phyloP scores from a whole-genome alignment of 2,888 invertebrate species.

The Dryococelus australis region DNA sequence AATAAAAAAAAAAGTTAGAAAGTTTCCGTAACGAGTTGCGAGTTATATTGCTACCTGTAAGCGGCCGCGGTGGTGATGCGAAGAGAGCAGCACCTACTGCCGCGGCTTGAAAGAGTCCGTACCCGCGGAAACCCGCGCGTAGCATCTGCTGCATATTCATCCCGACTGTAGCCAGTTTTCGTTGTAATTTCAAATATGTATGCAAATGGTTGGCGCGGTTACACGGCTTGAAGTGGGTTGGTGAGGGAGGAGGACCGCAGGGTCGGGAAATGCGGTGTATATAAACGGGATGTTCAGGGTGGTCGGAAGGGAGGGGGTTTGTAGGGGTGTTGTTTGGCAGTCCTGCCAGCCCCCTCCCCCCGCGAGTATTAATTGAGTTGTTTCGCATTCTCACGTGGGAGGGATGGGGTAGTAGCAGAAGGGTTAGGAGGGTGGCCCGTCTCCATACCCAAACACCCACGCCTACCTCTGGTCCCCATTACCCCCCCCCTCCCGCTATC shows the following conservation, averaged over 20 bases:
- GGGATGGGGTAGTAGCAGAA: background rate
- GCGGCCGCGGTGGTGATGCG: too few relatives aligned
- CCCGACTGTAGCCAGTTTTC: background rate
- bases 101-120: too few relatives aligned
- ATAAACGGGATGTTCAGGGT: background rate
- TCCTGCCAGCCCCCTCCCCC: background rate
- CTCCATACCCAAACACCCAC: background rate
- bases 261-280: background rate
- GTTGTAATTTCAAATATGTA: conserved; percentile 16
- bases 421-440: too few relatives aligned
- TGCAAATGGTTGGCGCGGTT: conserved; percentile 9
- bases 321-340: background rate
- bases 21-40: too few relatives aligned
- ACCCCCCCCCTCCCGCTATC: background rate
- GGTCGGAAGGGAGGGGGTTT: background rate
- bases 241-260: background rate
- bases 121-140: background rate
- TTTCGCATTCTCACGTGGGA: background rate
- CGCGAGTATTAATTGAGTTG: background rate
- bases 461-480: too few relatives aligned
- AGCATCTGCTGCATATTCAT: background rate
- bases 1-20: too few relatives aligned
- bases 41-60: too few relatives aligned
- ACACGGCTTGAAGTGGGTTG: background rate
- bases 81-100: too few relatives aligned